phyloP scores from a whole-genome alignment of 2,888 invertebrate species.

The Chaetogeoica ovagalla region DNA sequence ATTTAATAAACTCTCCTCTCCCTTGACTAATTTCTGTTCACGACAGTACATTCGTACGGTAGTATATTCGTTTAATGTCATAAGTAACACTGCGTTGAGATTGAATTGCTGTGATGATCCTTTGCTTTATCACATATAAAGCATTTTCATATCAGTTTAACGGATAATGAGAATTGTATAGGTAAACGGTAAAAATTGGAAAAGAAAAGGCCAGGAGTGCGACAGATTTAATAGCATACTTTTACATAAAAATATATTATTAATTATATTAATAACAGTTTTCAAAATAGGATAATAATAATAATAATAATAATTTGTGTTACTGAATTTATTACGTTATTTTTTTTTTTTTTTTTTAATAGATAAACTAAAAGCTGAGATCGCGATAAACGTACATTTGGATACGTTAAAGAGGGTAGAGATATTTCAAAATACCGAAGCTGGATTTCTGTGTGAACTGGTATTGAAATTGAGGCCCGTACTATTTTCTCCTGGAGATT shows the following conservation, averaged over 20 bases:
- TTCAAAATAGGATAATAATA: not conserved
- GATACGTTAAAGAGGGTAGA: conserved; percentile 97
- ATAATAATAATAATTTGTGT: not conserved
- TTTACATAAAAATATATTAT: not conserved
- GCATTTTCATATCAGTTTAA: conserved; percentile 5
- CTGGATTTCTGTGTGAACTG: conserved; percentile 96
- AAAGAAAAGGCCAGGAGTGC: not conserved
- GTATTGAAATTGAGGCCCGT: conserved; percentile 93
- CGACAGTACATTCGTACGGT: no score
- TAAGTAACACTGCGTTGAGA: no score
- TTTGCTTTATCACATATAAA: conserved; percentile 5
- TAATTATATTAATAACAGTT: not conserved
- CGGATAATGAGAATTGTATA: not conserved
- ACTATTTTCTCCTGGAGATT: conserved; percentile 97
- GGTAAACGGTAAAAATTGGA: not conserved
- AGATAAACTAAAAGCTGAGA: conserved; percentile 97
- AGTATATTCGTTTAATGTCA: no score
- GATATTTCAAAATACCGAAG: conserved; percentile 99
- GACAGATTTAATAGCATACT: not conserved
- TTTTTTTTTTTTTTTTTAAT: conserved; percentile 55
- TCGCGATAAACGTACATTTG: conserved; percentile 98
- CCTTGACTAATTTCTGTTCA: no score
- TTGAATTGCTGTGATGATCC: not conserved
- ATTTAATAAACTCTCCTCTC: no score
- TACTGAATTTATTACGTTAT: no score